Evolutionary conservation across 2,113 vertebrate species (phyloP).

Genomic region (Willisornis vidua): DNA sequence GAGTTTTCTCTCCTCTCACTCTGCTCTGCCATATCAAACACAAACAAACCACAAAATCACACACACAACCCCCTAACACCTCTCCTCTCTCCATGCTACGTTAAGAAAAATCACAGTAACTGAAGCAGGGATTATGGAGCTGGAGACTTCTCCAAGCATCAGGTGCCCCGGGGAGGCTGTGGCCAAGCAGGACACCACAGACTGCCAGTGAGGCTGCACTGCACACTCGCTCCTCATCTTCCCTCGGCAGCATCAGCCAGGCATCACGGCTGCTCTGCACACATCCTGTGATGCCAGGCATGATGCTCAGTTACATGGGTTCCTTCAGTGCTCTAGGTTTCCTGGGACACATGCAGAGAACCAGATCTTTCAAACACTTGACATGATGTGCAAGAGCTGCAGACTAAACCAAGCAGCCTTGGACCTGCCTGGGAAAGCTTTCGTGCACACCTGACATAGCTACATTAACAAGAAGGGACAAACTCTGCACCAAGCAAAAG

Average conservation of each 20-base stretch:
- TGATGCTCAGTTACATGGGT: accelerated
- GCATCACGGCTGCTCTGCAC: neutral
- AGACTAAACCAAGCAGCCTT: neutral
- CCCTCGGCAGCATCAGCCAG: accelerated
- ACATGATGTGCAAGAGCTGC: neutral
- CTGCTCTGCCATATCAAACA: neutral
- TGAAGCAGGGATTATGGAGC: neutral
- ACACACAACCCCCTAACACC: neutral
- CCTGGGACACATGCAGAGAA: accelerated
- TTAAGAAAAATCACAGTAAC: neutral
- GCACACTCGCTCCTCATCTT: accelerated
- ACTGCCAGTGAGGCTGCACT: accelerated
- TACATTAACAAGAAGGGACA: neutral
- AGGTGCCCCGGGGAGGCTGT: neutral
- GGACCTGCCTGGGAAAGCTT: neutral
- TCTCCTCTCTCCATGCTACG: neutral
- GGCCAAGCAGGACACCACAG: neutral
- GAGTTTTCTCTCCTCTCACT: neutral
- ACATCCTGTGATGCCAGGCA: accelerated
- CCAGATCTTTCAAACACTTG: accelerated
- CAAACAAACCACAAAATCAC: neutral
- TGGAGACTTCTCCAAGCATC: neutral
- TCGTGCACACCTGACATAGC: accelerated
- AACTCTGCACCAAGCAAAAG: neutral
- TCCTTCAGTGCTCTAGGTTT: accelerated